Conservation (phyloP, 2,113 vertebrate species). For the Otus sunia region DNA sequence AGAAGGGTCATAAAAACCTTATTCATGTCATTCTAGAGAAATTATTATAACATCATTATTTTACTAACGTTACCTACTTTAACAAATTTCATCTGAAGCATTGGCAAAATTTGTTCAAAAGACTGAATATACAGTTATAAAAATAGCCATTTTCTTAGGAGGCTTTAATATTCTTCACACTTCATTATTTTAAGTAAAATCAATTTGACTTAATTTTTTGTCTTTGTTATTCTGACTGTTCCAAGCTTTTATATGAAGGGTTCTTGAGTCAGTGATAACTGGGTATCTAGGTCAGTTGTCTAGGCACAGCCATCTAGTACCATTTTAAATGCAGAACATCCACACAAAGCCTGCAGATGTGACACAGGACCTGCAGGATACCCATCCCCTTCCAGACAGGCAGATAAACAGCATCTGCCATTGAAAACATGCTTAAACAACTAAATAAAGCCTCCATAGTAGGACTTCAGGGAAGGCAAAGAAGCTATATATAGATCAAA, state of each 20-base stretch:
- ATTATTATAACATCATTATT: constrained; percentile 4
- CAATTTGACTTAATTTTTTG: not conserved
- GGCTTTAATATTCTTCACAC: not conserved
- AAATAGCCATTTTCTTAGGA: not conserved
- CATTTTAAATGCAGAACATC: not conserved
- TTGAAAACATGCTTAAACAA: not conserved
- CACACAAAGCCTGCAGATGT: not conserved
- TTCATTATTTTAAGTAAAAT: constrained; percentile 14
- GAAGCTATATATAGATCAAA: too few species aligned
- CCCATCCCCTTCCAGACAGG: not conserved
- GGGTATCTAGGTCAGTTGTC: not conserved
- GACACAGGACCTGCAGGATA: not conserved
- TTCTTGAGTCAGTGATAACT: not conserved
- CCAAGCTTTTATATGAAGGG: not conserved
- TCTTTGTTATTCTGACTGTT: not conserved
- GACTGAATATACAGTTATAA: not conserved
- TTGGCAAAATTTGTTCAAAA: not conserved
- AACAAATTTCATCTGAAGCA: not conserved
- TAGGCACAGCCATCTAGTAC: not conserved
- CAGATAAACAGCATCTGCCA: not conserved
- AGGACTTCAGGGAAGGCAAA: too few species aligned
- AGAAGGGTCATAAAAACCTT: not conserved
- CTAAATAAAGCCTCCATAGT: not conserved
- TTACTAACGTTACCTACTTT: not conserved
- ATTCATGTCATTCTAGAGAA: not conserved